Conservation (phyloP, 2,888 invertebrate species). For the Pammene fasciana region DNA sequence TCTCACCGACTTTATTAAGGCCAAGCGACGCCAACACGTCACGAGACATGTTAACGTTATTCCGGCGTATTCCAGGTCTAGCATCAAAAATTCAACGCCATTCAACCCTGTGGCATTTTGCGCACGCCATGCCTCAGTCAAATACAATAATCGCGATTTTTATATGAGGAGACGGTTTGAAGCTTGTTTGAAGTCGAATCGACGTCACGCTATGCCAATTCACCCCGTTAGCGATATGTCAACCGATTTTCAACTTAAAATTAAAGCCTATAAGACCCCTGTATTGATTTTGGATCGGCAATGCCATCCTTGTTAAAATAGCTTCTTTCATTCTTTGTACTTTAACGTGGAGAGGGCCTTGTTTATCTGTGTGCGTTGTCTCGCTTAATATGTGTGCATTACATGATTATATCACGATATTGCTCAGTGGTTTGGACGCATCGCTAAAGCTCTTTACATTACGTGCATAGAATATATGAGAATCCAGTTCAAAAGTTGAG, state of each 20-base stretch:
- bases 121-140: conserved; percentile 30
- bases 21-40: conserved; percentile 15
- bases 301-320: conserved; percentile 57
- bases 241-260: conserved; percentile 42
- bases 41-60: conserved; percentile 9
- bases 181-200: conserved; percentile 40
- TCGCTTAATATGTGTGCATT: conserved; percentile 48
- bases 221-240: background rate
- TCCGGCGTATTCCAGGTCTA: conserved; percentile 4
- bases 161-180: conserved; percentile 39
- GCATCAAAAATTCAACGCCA: conserved; percentile 22
- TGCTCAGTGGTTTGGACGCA: conserved; percentile 18
- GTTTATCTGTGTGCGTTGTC: conserved; percentile 49
- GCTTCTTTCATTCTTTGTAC: conserved; percentile 58
- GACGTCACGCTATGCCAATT: conserved; percentile 32
- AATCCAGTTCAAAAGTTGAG: conserved; percentile 1
- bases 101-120: conserved; percentile 17
- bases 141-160: conserved; percentile 42
- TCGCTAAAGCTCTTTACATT: conserved; percentile 35
- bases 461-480: conserved; percentile 3
- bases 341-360: conserved; percentile 49
- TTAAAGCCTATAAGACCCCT: conserved; percentile 45
- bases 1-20: conserved; percentile 30
- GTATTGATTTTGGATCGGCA: conserved; percentile 50
- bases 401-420: conserved; percentile 42